Evolutionary conservation across 2,797 vertebrate species (phyloP).

Genomic region (Carcharodon carcharias): DNA sequence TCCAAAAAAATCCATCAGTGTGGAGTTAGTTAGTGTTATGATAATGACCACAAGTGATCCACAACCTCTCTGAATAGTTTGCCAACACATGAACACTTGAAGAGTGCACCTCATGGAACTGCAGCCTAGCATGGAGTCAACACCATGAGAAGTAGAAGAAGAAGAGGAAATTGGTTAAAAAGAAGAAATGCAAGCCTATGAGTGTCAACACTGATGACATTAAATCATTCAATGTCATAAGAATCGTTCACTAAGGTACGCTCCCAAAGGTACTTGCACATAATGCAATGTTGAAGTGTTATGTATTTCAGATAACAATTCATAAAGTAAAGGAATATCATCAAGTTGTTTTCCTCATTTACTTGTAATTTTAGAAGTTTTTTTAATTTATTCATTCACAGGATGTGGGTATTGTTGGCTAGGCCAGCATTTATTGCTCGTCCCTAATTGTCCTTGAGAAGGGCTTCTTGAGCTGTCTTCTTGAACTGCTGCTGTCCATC

Average conservation of each 20-base stretch:
- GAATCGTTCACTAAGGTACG: background rate
- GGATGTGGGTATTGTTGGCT: too few species aligned
- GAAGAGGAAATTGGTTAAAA: background rate
- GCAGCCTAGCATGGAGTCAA: background rate
- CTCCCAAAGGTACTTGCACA: background rate
- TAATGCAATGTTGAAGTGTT: background rate
- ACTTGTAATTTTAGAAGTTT: background rate
- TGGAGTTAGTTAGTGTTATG: background rate
- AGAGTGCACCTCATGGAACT: background rate
- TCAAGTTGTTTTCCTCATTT: background rate
- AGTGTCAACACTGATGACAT: background rate
- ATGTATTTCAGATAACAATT: background rate
- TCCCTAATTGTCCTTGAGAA: too few species aligned
- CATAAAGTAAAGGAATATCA: background rate
- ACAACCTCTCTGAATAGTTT: background rate
- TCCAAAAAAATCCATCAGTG: background rate
- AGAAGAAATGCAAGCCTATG: background rate
- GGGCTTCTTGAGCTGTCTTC: too few species aligned
- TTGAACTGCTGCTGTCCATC: too few species aligned
- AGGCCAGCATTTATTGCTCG: too few species aligned
- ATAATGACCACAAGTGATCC: background rate
- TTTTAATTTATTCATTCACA: too few species aligned
- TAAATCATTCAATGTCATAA: background rate
- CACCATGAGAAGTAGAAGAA: background rate
- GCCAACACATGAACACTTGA: background rate